Evolutionary conservation across 2,113 vertebrate species (phyloP), one percentile per base, ranked within the genome.

Genomic region (Thalassoma bifasciatum): DNA sequence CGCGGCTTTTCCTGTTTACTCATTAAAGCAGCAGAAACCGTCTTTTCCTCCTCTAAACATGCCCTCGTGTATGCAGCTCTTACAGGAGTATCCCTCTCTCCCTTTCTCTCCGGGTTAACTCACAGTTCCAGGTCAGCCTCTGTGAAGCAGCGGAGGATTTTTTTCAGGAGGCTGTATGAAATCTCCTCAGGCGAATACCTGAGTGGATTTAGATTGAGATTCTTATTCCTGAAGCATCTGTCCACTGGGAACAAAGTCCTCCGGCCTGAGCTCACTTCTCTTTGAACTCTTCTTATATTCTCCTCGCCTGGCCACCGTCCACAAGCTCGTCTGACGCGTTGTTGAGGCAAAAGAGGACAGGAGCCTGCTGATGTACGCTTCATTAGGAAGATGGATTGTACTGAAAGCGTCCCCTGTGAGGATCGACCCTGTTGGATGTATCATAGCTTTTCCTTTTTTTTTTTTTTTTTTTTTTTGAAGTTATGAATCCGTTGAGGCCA

Each of bases 281-380:
- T 91, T 92, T 90, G 81, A 88, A 92, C 77, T 85, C 75, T 21
- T 54, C 72, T 79, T 66, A 75, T 23, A 83, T 74, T 84, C 60
- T 68, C 51, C 46, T 47, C 23, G 1, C 67, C 19, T 57, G 61
- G 72, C 71, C 51, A 38, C 47, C 23, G 26, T 84, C 75, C 76
- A 59, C 61, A 64, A 82, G 84, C 61, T 52, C 61, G 72, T 75
- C 66, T n/a, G 24, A 59, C 72, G 68, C n/a, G 67, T 72, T 71
- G 36, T 60, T 66, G 50, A 71, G 58, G 58, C 44, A 37, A 16
- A 2, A 66, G 66, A 79, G 72, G 83, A 77, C 74, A 56, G 72
- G 23, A 49, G 68, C 53, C 63, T 78, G 67, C 64, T 66, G 86
- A 88, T 88, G 80, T 66, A 82, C 42, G 66, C 59, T 76, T 86